Conservation (phyloP, 2,113 vertebrate genomes). For the Orcinus orca region DNA sequence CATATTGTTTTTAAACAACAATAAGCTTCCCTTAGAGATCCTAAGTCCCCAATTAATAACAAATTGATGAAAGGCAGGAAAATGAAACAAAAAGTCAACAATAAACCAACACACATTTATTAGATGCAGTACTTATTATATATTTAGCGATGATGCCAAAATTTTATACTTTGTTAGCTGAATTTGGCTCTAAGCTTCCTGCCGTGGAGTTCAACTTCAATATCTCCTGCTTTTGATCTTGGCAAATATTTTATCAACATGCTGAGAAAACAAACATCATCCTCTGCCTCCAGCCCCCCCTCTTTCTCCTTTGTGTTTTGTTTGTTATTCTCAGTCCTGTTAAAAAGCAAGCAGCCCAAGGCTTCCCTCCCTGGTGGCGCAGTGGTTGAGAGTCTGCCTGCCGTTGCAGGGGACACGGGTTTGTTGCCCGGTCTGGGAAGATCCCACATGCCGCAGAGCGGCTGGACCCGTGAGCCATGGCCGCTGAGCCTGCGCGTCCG, state of each 20-base stretch:
- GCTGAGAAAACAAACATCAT: neutral
- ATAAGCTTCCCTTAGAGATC: neutral
- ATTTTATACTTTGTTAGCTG: neutral
- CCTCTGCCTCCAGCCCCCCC: neutral
- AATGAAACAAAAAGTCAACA: neutral
- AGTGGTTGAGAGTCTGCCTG: too few relatives aligned
- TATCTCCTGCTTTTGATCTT: neutral
- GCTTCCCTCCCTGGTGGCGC: too few relatives aligned
- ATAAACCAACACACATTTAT: neutral
- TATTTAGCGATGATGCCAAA: neutral
- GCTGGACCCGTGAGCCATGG: too few relatives aligned
- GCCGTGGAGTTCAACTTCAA: neutral
- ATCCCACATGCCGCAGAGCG: too few relatives aligned
- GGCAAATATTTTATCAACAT: neutral
- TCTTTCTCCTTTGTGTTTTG: neutral
- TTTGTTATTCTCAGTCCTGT: neutral
- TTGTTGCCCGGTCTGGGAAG: too few relatives aligned
- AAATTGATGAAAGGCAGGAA: neutral
- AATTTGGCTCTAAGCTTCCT: neutral
- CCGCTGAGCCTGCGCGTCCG: too few relatives aligned
- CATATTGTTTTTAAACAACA: conserved; percentile 16
- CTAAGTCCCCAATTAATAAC: neutral
- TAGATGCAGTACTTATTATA: neutral
- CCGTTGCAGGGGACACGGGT: too few relatives aligned
- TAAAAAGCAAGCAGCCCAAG: neutral